Evolutionary conservation across 2,113 vertebrate species (phyloP).

Genomic region (Hyla sarda): DNA sequence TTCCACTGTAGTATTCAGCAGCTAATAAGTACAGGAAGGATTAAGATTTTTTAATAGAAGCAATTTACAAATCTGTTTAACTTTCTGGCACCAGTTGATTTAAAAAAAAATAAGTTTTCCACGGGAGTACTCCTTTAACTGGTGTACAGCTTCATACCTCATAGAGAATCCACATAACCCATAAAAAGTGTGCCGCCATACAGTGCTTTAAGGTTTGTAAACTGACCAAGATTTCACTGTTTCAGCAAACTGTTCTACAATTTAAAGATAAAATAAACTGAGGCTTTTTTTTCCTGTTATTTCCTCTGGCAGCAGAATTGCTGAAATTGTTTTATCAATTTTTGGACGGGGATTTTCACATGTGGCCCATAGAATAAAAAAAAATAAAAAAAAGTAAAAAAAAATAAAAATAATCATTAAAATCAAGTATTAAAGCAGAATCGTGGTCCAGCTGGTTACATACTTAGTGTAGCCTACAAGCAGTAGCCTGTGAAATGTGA

Average conservation of each 20-base stretch:
- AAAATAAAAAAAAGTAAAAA: constrained; percentile 26
- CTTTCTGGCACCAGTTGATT: no score
- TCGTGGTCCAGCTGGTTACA: constrained; percentile 64
- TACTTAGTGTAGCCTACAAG: constrained; percentile 61
- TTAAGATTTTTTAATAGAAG: no score
- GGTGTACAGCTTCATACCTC: not conserved
- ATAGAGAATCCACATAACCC: not conserved
- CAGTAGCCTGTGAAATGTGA: constrained; percentile 55
- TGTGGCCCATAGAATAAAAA: constrained; percentile 11
- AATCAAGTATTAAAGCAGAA: constrained; percentile 17
- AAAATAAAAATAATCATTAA: no score
- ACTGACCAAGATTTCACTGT: not conserved
- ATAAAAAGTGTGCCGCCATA: not conserved
- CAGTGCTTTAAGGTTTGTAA: not conserved
- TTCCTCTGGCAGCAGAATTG: constrained; percentile 18
- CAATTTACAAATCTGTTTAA: no score
- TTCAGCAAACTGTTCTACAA: constrained; percentile 2
- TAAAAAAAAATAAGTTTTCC: no score
- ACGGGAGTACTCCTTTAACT: no score
- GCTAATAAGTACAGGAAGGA: no score
- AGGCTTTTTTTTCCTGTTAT: not conserved
- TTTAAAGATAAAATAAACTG: constrained; percentile 14
- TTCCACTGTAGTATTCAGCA: no score
- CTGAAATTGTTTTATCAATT: constrained; percentile 31
- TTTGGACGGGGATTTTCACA: not conserved